phyloP scores from a whole-genome alignment of 2,888 invertebrate species.

The Xanthia togata region DNA sequence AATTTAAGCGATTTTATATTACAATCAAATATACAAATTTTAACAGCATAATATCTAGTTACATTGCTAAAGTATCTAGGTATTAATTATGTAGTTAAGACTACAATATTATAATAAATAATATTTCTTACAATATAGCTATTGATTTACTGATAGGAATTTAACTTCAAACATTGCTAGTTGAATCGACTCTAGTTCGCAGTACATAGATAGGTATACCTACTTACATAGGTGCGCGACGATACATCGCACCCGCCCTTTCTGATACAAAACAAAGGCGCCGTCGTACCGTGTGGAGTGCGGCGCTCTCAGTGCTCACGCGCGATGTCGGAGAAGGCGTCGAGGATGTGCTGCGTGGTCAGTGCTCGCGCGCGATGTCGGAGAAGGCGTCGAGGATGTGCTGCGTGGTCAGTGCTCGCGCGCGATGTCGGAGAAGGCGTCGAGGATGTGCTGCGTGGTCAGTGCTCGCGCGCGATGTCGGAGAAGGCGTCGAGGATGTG shows the following conservation, averaged over 20 bases:
- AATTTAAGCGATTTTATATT: conserved; percentile 21
- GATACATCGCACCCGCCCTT: background rate
- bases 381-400: conserved; percentile 99
- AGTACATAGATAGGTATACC: conserved; percentile 1
- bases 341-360: conserved; percentile 92
- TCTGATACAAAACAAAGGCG: background rate
- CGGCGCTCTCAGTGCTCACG: conserved; percentile 93
- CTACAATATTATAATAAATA: conserved; percentile 16
- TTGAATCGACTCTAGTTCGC: background rate
- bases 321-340: conserved; percentile 99
- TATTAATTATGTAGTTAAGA: background rate
- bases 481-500: conserved; percentile 98
- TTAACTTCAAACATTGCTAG: background rate
- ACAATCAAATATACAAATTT: conserved; percentile 37
- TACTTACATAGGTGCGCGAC: background rate
- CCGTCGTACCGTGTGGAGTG: background rate
- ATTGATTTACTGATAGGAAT: background rate
- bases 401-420: conserved; percentile 97
- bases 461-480: conserved; percentile 99
- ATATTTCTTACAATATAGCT: background rate
- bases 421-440: conserved; percentile 99
- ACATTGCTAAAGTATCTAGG: conserved; percentile 12
- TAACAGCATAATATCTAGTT: conserved; percentile 10
- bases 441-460: conserved; percentile 94
- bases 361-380: conserved; percentile 99